A percentile compares a stretch with the other conserved stretches of the same genome.
These are phyloP conservation scores for Ennomos quercinarius DNA, from an alignment of 2,888 invertebrate genomes.

Conservation along the genomic window DNA sequence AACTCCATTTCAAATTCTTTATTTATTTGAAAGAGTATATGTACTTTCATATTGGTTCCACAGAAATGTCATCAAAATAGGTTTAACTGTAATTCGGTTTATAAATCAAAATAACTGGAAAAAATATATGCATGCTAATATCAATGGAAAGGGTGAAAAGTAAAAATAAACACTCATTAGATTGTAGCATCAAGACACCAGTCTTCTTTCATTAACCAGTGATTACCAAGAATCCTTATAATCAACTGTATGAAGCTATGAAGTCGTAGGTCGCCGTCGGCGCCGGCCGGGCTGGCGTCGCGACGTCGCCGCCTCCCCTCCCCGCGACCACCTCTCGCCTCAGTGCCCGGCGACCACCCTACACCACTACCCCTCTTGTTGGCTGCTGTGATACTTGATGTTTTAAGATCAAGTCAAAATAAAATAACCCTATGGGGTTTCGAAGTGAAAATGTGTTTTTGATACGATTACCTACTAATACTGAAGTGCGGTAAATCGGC, in stretches of 20 bases:
- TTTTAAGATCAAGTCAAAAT: background rate
- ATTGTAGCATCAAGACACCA: slow-evolving; percentile 1
- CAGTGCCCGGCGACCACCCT: slow-evolving; percentile 48
- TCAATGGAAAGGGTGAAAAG: too few relatives aligned
- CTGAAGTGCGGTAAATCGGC: too few relatives aligned
- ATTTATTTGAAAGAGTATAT: too few relatives aligned
- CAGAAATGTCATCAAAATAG: too few relatives aligned
- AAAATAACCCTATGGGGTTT: background rate
- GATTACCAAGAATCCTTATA: slow-evolving; percentile 29
- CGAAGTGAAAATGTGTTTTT: background rate
- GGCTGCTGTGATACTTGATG: slow-evolving; percentile 23
- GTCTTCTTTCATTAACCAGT: slow-evolving; percentile 17
- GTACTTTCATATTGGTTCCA: too few relatives aligned
- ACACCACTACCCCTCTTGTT: slow-evolving; percentile 40
- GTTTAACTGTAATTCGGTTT: too few relatives aligned
- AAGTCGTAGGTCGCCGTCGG: slow-evolving; percentile 47
- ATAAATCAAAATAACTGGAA: too few relatives aligned
- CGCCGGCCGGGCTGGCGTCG: slow-evolving; percentile 83
- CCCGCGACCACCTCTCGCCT: slow-evolving; percentile 40
- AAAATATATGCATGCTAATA: too few relatives aligned
- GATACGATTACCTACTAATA: background rate
- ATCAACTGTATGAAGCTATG: slow-evolving; percentile 9
- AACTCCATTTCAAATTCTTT: too few relatives aligned
- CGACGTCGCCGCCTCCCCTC: slow-evolving; percentile 66
- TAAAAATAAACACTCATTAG: too few relatives aligned